Evolutionary conservation across 2,888 invertebrate species (phyloP), one percentile per base, ranked within the genome.

Genomic region (Acrobeloides nanus): DNA sequence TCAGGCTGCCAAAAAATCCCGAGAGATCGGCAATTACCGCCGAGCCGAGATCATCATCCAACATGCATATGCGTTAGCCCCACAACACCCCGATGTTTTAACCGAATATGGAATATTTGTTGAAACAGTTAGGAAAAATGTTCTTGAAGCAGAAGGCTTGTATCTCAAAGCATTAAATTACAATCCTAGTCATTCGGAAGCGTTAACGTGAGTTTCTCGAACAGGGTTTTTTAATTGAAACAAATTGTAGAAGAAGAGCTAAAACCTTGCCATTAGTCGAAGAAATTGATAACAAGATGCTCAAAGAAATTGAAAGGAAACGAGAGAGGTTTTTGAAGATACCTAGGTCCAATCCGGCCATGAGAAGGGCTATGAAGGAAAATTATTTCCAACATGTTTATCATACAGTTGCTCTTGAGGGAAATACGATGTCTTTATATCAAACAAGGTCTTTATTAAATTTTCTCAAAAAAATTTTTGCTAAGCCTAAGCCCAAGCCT

Each of bases 321-420:
- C 81, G 88, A 48, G 84, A 87, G 71, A 81, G 84, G 17, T 78
- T 93, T 6, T 82, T 85, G 20, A 82, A 83, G 4, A 84, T 58
- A 26, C 53, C 53, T 17, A 21, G 54, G 4, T 25, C 32, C 17
- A 41, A 46, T 38, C 29, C 58, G 3, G 55, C 87, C 4, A 78
- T 92, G 59, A 80, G 87, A 42, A 81, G 87, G 66, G 86, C 89
- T 3, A 90, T 90, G 72, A 87, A 86, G 73, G 90, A 92, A 75
- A 35, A 15, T 31, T 95, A 92, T 75, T 92, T 89, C 74, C 76
- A 80, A 59, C 89, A 93, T 73, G 89, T 95, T 54, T 90, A 92
- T 75, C 93, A 95, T 73, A 89, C 92, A 0, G 90, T 89, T 18
- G 93, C 88, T 21, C 89, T 95, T 57, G 95, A 95, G 77, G 93